Conservation (phyloP, 30 jellyfish, hydroid and myxozoan genomes). For the Pseudorhiza aurosa region DNA sequence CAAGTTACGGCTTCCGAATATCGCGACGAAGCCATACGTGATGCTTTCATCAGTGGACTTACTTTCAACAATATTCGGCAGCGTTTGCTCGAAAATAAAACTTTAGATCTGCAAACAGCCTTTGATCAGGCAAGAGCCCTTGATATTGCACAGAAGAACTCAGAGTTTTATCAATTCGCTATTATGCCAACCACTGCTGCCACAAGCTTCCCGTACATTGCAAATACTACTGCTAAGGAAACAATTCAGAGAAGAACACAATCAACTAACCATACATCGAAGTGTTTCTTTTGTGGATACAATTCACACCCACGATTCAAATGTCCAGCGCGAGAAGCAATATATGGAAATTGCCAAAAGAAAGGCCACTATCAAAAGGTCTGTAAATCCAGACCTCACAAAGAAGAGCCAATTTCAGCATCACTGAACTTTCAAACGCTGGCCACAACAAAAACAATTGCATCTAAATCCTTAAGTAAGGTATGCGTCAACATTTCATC, state of each 20-base stretch:
- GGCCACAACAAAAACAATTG: conserved; percentile 5
- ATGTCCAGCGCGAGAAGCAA: not conserved
- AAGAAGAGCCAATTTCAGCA: conserved; percentile 16
- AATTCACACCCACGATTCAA: conserved; percentile 9
- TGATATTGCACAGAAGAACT: conserved; percentile 39
- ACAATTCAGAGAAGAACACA: not conserved
- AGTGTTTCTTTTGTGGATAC: conserved; percentile 37
- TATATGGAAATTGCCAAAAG: conserved; percentile 39
- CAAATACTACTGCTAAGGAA: not conserved
- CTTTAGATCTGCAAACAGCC: conserved; percentile 4
- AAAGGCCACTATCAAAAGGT: conserved; percentile 59
- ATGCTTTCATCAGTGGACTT: conserved; percentile 69
- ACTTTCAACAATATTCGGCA: conserved; percentile 50
- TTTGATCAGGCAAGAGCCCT: conserved; percentile 50
- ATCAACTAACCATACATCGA: not conserved
- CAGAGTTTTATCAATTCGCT: conserved; percentile 29
- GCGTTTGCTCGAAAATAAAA: conserved; percentile 58
- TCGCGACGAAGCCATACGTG: conserved; percentile 62
- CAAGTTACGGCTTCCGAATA: conserved; percentile 61
- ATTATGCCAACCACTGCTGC: conserved; percentile 23
- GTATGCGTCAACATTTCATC: conserved; percentile 18
- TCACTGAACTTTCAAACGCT: not conserved
- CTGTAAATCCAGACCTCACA: conserved; percentile 23
- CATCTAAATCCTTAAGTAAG: too few relatives aligned
- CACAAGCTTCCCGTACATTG: not conserved